Conservation (phyloP, 2,797 vertebrate genomes). For the Pelodytes ibericus region DNA sequence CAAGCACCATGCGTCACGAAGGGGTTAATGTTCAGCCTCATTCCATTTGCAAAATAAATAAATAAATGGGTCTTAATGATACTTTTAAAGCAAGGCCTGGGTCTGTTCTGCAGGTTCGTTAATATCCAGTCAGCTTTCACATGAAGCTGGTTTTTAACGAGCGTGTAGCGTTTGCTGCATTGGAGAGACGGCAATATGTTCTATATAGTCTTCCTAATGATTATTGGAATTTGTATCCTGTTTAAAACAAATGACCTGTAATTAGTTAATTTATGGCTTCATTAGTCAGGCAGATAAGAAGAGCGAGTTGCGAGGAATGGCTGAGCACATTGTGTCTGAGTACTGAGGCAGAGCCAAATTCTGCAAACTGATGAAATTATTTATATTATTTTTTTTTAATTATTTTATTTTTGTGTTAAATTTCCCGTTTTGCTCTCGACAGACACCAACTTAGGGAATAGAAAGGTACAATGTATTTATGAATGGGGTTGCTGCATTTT, state of each 20-base stretch:
- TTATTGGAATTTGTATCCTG: slow-evolving; percentile 57
- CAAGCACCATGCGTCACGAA: too few species aligned
- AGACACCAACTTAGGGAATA: too few species aligned
- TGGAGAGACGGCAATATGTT: slow-evolving; percentile 36
- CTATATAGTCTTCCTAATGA: slow-evolving; percentile 53
- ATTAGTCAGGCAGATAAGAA: slow-evolving; percentile 57
- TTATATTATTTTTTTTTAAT: too few species aligned
- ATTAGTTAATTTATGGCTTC: slow-evolving; percentile 60
- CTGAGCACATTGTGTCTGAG: background rate
- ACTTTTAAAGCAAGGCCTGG: background rate
- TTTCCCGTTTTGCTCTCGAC: too few species aligned
- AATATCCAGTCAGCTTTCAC: slow-evolving; percentile 25
- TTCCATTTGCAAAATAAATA: slow-evolving; percentile 31
- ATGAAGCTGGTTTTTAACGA: slow-evolving; percentile 30
- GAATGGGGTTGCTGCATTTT: too few species aligned
- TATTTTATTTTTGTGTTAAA: too few species aligned
- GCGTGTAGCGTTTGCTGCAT: slow-evolving; percentile 17
- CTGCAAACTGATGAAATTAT: too few species aligned
- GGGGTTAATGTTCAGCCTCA: slow-evolving; percentile 19
- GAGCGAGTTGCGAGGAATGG: slow-evolving; percentile 15
- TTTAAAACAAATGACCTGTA: slow-evolving; percentile 60
- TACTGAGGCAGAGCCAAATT: too few species aligned
- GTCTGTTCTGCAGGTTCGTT: background rate
- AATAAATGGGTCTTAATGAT: background rate
- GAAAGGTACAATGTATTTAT: too few species aligned